A percentile compares a stretch with the other conserved stretches of the same genome.
phyloP scores from a whole-genome alignment of 2,797 vertebrate species.

The Gymnoscopelus microlampas region DNA sequence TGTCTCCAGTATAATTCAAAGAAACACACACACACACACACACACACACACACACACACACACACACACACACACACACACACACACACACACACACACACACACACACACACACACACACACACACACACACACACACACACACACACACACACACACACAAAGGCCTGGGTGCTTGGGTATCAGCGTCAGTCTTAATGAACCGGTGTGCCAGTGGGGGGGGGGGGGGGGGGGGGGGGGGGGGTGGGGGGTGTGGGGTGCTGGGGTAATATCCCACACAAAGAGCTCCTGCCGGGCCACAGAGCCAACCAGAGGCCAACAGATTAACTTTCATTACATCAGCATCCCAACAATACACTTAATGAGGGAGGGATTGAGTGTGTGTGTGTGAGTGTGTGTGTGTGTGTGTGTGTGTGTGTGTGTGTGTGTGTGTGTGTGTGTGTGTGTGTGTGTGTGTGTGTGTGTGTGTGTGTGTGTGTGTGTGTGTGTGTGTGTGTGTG shows the following conservation, averaged over 20 bases:
- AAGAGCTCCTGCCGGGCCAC: conserved; percentile 72
- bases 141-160: conserved; percentile 58
- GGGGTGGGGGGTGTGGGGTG: conserved; percentile 78
- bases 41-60: conserved; percentile 29
- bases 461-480: conserved; percentile 31
- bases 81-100: conserved; percentile 21
- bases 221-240: conserved; percentile 80
- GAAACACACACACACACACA: conserved; percentile 45
- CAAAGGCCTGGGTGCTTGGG: conserved; percentile 73
- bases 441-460: conserved; percentile 28
- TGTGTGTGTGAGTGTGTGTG: conserved; percentile 31
- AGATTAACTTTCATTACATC: conserved; percentile 88
- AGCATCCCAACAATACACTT: conserved; percentile 82
- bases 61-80: conserved; percentile 38
- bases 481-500: conserved; percentile 11
- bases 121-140: conserved; percentile 48
- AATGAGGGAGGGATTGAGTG: conserved; percentile 80
- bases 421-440: not conserved
- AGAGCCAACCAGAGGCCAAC: conserved; percentile 80
- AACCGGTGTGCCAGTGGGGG: conserved; percentile 82
- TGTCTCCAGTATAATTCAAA: conserved; percentile 69
- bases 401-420: conserved; percentile 6
- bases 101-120: not conserved
- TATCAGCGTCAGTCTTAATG: conserved; percentile 84
- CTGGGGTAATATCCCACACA: conserved; percentile 78